A percentile compares a stretch with the other conserved stretches of the same genome.
phyloP scores from a whole-genome alignment of 2,113 vertebrate species.

The Urocolius indicus region DNA sequence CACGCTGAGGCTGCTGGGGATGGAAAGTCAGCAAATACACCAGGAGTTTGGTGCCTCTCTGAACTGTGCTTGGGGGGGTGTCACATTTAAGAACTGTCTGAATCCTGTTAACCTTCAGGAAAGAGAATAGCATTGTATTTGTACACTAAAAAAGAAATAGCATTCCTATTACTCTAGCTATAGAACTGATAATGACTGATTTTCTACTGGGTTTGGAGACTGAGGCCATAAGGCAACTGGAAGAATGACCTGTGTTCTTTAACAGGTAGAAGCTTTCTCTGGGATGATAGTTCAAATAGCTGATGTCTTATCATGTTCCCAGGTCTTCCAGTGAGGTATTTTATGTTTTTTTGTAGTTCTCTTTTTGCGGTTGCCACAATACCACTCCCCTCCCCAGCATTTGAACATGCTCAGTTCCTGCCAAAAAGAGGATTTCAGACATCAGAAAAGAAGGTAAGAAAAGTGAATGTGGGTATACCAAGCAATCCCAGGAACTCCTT shows the following conservation, averaged over 20 bases:
- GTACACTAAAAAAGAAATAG: neutral
- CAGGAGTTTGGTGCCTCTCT: neutral
- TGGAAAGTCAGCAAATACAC: neutral
- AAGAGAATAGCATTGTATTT: neutral
- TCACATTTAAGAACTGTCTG: neutral
- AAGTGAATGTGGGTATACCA: neutral
- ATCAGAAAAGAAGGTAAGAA: neutral
- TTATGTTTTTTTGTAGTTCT: fast-evolving
- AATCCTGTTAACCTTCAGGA: neutral
- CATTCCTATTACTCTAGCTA: neutral
- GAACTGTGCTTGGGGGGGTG: neutral
- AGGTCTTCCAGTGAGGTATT: neutral
- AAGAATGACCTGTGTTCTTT: neutral
- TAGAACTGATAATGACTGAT: neutral
- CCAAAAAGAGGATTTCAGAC: neutral
- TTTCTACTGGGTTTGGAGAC: neutral
- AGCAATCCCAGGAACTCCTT: neutral
- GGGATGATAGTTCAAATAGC: neutral
- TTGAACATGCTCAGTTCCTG: neutral
- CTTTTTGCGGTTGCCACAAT: neutral
- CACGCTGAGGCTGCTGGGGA: fast-evolving
- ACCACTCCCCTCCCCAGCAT: neutral
- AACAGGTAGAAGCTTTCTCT: neutral
- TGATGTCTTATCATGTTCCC: neutral
- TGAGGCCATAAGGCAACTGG: neutral